These are phyloP conservation scores for Calidris pugnax DNA, from an alignment of 2,113 vertebrate species.

Conservation along the genomic window DNA sequence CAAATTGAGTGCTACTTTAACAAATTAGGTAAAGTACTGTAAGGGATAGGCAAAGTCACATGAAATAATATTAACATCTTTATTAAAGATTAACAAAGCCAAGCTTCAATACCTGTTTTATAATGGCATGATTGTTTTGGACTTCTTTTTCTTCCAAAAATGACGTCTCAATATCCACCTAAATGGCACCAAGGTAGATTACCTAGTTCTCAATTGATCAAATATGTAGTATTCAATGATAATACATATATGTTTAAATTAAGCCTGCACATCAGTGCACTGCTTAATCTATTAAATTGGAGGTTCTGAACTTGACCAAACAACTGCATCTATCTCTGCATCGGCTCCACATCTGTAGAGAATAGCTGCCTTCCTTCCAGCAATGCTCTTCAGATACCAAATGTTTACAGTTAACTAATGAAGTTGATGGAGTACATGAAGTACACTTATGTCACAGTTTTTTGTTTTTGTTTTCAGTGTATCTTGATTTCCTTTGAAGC, in stretches of 20 bases:
- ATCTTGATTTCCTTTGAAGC: not conserved
- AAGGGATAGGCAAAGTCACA: not conserved
- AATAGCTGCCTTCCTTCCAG: not conserved
- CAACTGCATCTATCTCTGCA: not conserved
- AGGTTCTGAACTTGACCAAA: not conserved
- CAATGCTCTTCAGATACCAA: not conserved
- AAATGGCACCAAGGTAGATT: not conserved
- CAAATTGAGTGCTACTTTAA: not conserved
- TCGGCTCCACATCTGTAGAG: not conserved
- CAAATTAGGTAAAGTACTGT: not conserved
- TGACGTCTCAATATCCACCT: not conserved
- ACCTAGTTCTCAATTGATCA: not conserved
- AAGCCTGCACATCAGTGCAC: not conserved
- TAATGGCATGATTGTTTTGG: not conserved
- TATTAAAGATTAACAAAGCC: not conserved
- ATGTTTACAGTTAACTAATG: not conserved
- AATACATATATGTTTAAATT: not conserved
- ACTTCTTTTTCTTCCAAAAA: not conserved
- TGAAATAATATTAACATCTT: not conserved
- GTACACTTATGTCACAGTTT: not conserved
- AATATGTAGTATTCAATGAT: not conserved
- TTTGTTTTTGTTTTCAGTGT: not conserved
- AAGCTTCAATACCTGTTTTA: not conserved
- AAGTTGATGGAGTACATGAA: not conserved
- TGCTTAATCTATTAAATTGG: not conserved